Base-by-base conservation (phyloP, 2,113 vertebrate species). In the Myotis davidii region DNA sequence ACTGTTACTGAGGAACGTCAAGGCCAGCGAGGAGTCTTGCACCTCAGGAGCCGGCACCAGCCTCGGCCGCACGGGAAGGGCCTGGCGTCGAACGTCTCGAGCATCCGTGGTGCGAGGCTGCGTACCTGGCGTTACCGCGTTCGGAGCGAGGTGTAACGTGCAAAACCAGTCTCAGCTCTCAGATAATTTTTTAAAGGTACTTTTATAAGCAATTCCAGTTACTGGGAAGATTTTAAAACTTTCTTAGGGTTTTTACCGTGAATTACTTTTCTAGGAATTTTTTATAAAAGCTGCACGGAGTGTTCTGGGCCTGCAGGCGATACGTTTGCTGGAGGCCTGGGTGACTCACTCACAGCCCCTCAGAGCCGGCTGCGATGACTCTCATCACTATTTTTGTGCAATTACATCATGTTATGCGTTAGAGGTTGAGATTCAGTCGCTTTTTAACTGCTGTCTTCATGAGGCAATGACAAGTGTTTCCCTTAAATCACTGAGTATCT, bases 401-500 rank as follows among this genome's bases (percentile, higher is more conserved):
- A 27, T 96, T 86, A 69, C 59, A 83, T 94, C 94, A 90, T 82
- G 23, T 37, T 94, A 27, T 88, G 1, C 73, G 50, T 50, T 91
- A 78, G 90, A 90, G 69, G 91, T 56, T 82, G 37, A 92, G 90
- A 50, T 50, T 88, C 76, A 85, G 79, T 81, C 87, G 72, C 65
- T 88, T 96, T 94, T 94, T 88, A 95, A 93, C 67, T 90, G 23
- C 67, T 93, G 67, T 72, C 77, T 85, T 95, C 73, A 73, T 88
- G 90, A 89, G 65, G 48, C n/a, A 65, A 56, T 85, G 34, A 85
- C 94, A 90, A 94, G 84, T 93, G 76, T 81, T 94, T 94, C 85
- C 79, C 54, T 97, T 95, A 97, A 97, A 64, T 95, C 76, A 92
- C 6, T 82, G 72, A 96, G 91, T 94, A 65, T 96, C 97, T 96